phyloP scores from a whole-genome alignment of 53 echinoderm and acorn worm genomes.

The Holothuria scabra region DNA sequence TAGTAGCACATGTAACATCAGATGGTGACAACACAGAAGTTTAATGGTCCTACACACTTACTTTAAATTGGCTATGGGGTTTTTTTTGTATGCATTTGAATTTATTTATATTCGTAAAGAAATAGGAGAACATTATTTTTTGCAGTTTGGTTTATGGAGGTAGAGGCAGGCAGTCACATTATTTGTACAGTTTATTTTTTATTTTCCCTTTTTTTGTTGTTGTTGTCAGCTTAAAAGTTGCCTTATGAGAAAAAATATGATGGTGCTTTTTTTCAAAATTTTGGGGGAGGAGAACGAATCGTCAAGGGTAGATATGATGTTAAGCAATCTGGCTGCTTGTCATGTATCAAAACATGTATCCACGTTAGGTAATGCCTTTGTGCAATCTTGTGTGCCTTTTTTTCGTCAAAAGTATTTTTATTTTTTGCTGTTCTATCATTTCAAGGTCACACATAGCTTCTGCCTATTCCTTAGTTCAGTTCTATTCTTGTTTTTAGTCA shows the following conservation, averaged over 20 bases:
- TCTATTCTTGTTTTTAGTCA: conserved; percentile 4
- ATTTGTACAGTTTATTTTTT: conserved; percentile 33
- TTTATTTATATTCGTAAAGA: conserved; percentile 51
- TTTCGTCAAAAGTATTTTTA: too few relatives aligned
- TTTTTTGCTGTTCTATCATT: too few relatives aligned
- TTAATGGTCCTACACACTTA: conserved; percentile 51
- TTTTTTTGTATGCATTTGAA: conserved; percentile 47
- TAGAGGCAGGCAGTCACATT: background rate
- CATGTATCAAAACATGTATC: background rate
- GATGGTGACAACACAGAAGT: conserved; percentile 95
- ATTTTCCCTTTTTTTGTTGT: background rate
- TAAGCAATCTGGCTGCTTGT: background rate
- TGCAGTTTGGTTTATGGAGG: conserved; percentile 8
- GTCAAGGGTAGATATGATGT: background rate
- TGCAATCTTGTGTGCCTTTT: conserved; percentile 44
- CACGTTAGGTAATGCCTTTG: conserved; percentile 27
- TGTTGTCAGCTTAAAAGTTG: conserved; percentile 46
- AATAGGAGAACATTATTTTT: conserved; percentile 42
- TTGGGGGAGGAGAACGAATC: background rate
- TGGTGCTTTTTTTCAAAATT: conserved; percentile 16
- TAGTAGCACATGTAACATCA: conserved; percentile 68
- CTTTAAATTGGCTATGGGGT: conserved; percentile 35
- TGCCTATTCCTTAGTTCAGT: too few relatives aligned
- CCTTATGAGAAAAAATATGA: conserved; percentile 39
- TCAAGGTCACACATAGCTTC: too few relatives aligned